Conservation (phyloP, 2,797 vertebrate genomes). For the Crossoptilon crossoptilon region DNA sequence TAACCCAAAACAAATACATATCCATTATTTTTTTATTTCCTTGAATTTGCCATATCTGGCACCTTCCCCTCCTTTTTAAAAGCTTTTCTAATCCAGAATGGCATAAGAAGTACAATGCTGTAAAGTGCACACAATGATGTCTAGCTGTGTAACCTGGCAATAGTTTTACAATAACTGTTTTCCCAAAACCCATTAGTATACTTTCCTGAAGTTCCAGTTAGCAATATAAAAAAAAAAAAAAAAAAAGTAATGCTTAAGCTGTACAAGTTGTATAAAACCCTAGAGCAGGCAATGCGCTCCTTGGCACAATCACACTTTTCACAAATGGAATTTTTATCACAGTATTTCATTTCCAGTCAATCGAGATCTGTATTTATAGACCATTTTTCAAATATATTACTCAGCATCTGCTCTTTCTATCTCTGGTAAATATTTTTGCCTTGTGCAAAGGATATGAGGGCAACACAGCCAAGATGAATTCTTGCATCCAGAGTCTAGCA, state of each 20-base stretch:
- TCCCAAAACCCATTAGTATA: background rate
- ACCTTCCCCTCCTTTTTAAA: background rate
- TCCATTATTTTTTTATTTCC: background rate
- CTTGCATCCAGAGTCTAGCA: background rate
- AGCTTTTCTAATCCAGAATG: background rate
- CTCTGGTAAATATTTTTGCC: constrained; percentile 61
- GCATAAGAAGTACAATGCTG: background rate
- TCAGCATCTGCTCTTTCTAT: background rate
- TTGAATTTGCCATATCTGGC: background rate
- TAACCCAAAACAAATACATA: background rate
- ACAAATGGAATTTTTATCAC: constrained; percentile 66
- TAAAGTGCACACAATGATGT: background rate
- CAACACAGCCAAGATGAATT: constrained; percentile 29
- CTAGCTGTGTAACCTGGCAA: constrained; percentile 14
- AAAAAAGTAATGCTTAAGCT: constrained; percentile 38
- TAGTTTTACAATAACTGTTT: background rate
- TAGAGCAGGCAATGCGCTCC: background rate
- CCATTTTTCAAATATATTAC: constrained; percentile 54
- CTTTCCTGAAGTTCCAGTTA: background rate
- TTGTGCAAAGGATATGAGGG: constrained; percentile 37
- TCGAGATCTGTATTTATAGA: constrained; percentile 45
- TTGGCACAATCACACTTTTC: constrained; percentile 2
- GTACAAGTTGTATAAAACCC: constrained; percentile 11
- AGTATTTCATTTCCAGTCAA: constrained; percentile 56
- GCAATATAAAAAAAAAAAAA: background rate